phyloP scores from a whole-genome alignment of 1,140 invertebrate species.

The Heliconius melpomene region DNA sequence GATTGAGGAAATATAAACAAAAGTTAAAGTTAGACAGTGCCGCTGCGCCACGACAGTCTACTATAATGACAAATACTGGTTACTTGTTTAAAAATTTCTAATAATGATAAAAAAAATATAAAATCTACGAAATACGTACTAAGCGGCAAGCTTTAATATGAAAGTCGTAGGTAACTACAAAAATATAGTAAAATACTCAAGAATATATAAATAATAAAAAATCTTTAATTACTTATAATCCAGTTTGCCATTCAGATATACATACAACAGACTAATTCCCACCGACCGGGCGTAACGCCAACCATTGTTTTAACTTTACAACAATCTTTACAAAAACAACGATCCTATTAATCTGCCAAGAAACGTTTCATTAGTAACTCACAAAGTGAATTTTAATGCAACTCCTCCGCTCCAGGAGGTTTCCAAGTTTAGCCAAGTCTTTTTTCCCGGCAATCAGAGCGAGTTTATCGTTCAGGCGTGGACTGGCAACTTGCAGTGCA shows the following conservation, averaged over 20 bases:
- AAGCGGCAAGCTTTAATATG: too few relatives aligned
- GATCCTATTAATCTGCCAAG: conserved; percentile 49
- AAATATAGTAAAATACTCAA: too few relatives aligned
- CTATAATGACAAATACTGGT: too few relatives aligned
- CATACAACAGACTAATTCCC: background rate
- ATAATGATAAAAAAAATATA: too few relatives aligned
- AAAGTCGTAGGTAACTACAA: too few relatives aligned
- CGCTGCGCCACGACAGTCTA: too few relatives aligned
- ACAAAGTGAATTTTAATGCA: conserved; percentile 63
- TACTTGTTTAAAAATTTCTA: too few relatives aligned
- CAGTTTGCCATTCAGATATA: background rate
- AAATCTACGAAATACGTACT: too few relatives aligned
- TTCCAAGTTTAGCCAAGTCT: conserved; percentile 42
- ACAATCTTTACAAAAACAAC: conserved; percentile 40
- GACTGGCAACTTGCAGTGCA: conserved; percentile 35
- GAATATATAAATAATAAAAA: too few relatives aligned
- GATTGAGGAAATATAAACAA: too few relatives aligned
- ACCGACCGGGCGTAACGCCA: background rate
- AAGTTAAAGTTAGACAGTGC: too few relatives aligned
- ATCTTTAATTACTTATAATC: too few relatives aligned
- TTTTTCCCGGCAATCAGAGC: conserved; percentile 46
- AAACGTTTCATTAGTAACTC: conserved; percentile 57
- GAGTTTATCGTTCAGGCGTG: conserved; percentile 28
- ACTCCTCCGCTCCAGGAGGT: conserved; percentile 44
- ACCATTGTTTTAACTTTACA: background rate